phyloP scores from a whole-genome alignment of 92 coral and sea anemone genomes.

The Chrysogorgia sp. region DNA sequence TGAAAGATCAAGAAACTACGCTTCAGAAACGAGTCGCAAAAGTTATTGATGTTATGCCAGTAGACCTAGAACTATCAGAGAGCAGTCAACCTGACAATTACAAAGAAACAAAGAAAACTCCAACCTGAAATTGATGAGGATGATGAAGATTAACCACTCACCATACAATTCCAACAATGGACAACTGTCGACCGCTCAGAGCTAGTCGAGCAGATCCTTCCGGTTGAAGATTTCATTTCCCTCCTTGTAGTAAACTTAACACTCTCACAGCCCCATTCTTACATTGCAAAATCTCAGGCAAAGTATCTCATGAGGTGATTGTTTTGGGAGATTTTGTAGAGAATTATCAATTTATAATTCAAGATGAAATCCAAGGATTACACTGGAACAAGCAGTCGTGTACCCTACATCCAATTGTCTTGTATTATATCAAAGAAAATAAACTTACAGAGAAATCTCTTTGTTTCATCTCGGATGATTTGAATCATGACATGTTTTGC shows the following conservation, averaged over 20 bases:
- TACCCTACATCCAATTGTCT: conserved; percentile 42
- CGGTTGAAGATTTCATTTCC: conserved; percentile 18
- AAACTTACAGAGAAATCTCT: conserved; percentile 31
- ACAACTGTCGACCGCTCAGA: conserved; percentile 34
- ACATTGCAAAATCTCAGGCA: conserved; percentile 20
- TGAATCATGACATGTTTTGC: conserved; percentile 32
- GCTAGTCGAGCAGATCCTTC: conserved; percentile 26
- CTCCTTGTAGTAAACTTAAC: conserved; percentile 20
- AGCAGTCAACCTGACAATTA: conserved; percentile 2
- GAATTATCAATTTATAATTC: conserved; percentile 25
- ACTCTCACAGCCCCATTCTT: background rate
- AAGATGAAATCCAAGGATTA: too few relatives aligned
- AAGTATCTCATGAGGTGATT: conserved; percentile 38
- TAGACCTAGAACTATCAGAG: background rate
- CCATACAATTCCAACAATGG: conserved; percentile 39
- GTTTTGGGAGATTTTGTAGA: conserved; percentile 39
- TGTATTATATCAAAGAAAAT: conserved; percentile 36
- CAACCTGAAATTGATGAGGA: conserved; percentile 4
- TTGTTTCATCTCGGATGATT: conserved; percentile 46
- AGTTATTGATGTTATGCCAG: conserved; percentile 26
- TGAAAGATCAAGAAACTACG: background rate
- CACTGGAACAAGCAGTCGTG: conserved; percentile 51
- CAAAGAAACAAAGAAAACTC: conserved; percentile 1
- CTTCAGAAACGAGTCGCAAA: conserved; percentile 14
- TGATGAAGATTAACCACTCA: background rate